Conservation (phyloP, 1,140 invertebrate genomes). For the Fopius arisanus region DNA sequence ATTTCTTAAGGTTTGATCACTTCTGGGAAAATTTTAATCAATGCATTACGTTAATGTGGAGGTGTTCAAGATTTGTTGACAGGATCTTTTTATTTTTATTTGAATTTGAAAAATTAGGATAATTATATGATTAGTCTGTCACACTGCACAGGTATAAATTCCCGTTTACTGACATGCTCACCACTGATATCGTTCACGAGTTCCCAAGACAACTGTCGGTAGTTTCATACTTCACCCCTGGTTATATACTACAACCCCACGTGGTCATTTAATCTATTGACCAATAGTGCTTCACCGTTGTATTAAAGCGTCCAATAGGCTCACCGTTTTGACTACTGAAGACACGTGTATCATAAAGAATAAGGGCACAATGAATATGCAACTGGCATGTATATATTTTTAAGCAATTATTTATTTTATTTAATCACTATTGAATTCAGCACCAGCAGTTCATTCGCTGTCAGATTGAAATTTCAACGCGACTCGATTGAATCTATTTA, state of each 20-base stretch:
- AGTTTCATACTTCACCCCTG: constrained; percentile 53
- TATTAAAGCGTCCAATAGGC: constrained; percentile 46
- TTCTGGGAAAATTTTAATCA: background rate
- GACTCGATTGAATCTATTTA: too few species aligned
- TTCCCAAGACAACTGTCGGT: constrained; percentile 55
- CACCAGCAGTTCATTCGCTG: too few species aligned
- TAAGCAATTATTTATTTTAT: constrained; percentile 6
- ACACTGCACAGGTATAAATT: background rate
- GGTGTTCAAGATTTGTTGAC: background rate
- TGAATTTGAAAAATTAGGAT: background rate
- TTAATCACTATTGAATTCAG: too few species aligned
- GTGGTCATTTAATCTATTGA: constrained; percentile 60
- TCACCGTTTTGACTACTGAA: constrained; percentile 40
- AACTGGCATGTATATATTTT: constrained; percentile 3
- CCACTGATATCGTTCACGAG: constrained; percentile 46
- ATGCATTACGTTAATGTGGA: background rate
- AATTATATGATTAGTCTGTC: background rate
- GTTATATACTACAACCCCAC: constrained; percentile 63
- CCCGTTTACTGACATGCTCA: constrained; percentile 35
- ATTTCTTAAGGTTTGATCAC: background rate
- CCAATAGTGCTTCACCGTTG: constrained; percentile 51
- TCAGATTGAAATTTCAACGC: too few species aligned
- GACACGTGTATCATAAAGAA: constrained; percentile 54
- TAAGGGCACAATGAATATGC: constrained; percentile 45
- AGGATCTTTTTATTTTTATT: background rate